Percentiles rank a stretch among this genome's conserved stretches.
phyloP scores from a whole-genome alignment of 2,888 invertebrate genomes.

The Caenorhabditis macrosperma region DNA sequence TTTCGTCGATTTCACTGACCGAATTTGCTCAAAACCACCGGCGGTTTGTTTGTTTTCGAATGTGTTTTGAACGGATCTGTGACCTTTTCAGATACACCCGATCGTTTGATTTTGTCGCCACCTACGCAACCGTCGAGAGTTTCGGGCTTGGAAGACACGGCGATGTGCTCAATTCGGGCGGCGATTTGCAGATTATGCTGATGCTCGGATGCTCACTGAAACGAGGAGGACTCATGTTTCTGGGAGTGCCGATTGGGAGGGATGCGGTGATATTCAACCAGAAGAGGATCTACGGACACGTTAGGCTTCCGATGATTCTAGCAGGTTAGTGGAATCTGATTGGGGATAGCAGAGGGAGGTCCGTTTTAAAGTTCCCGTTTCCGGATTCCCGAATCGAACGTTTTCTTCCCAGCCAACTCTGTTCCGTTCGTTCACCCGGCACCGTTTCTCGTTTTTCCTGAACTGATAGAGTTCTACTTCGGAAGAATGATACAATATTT shows the following conservation, averaged over 20 bases:
- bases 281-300: constrained; percentile 44
- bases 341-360: not conserved
- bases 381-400: too few species aligned
- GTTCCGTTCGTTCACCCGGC: too few species aligned
- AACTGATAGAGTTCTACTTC: too few species aligned
- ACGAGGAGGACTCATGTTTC: constrained; percentile 27
- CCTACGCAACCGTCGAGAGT: constrained; percentile 20
- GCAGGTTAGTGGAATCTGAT: constrained; percentile 19
- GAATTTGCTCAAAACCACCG: constrained; percentile 34
- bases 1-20: constrained; percentile 17
- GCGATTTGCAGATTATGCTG: constrained; percentile 43
- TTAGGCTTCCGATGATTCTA: constrained; percentile 38
- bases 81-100: constrained; percentile 15
- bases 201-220: constrained; percentile 44
- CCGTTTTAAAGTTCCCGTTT: too few species aligned
- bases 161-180: constrained; percentile 34
- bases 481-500: too few species aligned
- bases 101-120: constrained; percentile 43
- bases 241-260: constrained; percentile 38
- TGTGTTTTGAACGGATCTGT: not conserved
- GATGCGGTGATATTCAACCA: constrained; percentile 47
- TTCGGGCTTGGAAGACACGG: constrained; percentile 40
- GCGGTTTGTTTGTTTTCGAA: constrained; percentile 16
- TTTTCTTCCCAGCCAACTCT: too few species aligned
- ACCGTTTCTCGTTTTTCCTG: too few species aligned